Base-by-base conservation (phyloP, 2,888 invertebrate genomes). In the Phyto melanocephala region DNA sequence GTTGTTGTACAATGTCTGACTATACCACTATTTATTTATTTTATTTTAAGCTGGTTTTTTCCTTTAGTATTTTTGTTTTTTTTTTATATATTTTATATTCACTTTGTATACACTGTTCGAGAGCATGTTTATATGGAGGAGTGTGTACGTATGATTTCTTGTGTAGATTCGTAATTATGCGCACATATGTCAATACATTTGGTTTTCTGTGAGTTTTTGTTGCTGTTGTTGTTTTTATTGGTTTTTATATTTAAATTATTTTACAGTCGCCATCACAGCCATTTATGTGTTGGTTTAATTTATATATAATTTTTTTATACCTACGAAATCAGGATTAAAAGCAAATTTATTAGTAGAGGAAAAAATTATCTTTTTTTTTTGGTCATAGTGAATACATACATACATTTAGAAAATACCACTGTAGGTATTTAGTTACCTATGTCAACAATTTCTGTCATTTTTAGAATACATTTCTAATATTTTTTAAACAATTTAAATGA, bases 111-210 rank as follows among this genome's bases (percentile, higher is more conserved):
- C 60, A 35, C 42, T 62, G 52, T 17, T n/a, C 17, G 60, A 8
- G 28, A 62, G 42, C 60, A 60, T 40, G 40, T 40, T 20, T 54
- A 58, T 75, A 13, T 56, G 45, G 17, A 20, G 15, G 77, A 58
- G 54, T 54, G 40, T 22, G 40, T 54, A 40, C n/a, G 42, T 58
- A 17, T 4, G 24, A 15, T 42, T 72, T 77, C 81, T 72, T 33
- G 72, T 74, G 63, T 74, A 81, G 74, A 81, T 81, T 81, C 72
- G 81, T 81, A 81, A 81, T 81, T 81, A 81, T 78, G 81, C 77
- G 78, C 77, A 74, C 81, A 81, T 81, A 81, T 81, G 81, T 81
- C 81, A 81, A 81, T 81, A 81, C 81, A 62, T 81, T 81, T 78
- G 72, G 81, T 74, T 78, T 72, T 22, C 54, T 63, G 68, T 77